Evolutionary conservation across 2,888 invertebrate genomes (phyloP).

Genomic region (Yponomeuta cagnagella): DNA sequence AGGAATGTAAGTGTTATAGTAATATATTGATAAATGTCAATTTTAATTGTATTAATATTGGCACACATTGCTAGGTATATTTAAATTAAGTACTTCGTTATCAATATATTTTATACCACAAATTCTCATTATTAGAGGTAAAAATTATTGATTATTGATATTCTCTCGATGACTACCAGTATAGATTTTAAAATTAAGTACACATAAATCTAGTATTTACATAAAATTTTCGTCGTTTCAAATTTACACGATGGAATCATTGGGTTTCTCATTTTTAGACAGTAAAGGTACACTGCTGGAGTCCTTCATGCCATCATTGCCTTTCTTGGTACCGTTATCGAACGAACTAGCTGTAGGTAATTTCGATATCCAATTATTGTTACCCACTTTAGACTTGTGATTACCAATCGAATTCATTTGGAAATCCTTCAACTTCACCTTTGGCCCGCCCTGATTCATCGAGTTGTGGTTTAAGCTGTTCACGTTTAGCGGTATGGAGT

Average conservation of each 20-base stretch:
- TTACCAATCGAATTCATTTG: constrained; percentile 49
- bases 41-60: constrained; percentile 3
- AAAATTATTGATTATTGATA: not conserved
- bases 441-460: constrained; percentile 48
- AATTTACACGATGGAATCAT: constrained; percentile 55
- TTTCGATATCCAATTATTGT: constrained; percentile 70
- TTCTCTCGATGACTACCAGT: not conserved
- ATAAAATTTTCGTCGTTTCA: not conserved
- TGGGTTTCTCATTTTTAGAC: constrained; percentile 58
- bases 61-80: not conserved
- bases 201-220: constrained; percentile 15
- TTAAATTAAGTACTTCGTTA: not conserved
- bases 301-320: constrained; percentile 56
- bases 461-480: constrained; percentile 57
- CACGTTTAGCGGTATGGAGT: constrained; percentile 58
- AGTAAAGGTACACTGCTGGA: constrained; percentile 68
- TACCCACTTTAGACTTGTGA: constrained; percentile 59
- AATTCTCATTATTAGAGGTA: not conserved
- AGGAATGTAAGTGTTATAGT: not conserved
- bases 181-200: constrained; percentile 18
- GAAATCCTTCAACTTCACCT: constrained; percentile 61
- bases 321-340: constrained; percentile 57
- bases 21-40: not conserved
- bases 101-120: not conserved
- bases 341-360: constrained; percentile 64